Evolutionary conservation across 2,888 invertebrate genomes (phyloP), one percentile per base, ranked within the genome.

Genomic region (Pterostichus niger): DNA sequence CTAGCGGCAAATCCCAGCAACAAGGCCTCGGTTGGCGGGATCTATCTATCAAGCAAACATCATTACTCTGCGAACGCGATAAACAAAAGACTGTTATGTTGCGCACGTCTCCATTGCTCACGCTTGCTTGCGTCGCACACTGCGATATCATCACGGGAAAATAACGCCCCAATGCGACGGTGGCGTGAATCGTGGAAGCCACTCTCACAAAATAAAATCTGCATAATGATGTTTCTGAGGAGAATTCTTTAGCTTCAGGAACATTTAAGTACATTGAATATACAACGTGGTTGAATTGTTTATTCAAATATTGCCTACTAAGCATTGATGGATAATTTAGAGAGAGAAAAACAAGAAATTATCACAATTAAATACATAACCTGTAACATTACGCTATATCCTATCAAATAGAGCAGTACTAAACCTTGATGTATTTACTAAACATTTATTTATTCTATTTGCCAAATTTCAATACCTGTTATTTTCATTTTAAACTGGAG

Each of bases 21-120:
- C 49, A n/a, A 13, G 49, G 49, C n/a, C 35, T 35, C n/a, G 13
- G 68, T 13, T 24, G 68, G 68, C 44, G 44, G 44, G 44, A 71
- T 44, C 40, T 71, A 44, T 71, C 81, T 81, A 81, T 81, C 71
- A 81, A 73, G 81, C 56, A 81, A 81, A 81, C 73, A 81, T 81
- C 81, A 73, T 81, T 81, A 81, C 79, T 71, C 15, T 33, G 44
- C 52, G 46, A 54, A 75, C 59, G 61, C 59, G 73, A 73, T 73
- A 82, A 82, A 82, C 73, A 75, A 82, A 73, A 82, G 75, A 59
- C 40, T 82, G 73, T 75, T 82, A 59, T 82, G 75, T 75, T 59
- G 44, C 17, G 71, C 82, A 82, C 75, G 75, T 82, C 61, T 59
- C 44, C 61, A 77, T 59, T n/a, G 77, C 56, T 77, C 40, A 56